Base-by-base conservation (phyloP, 2,113 vertebrate species). In the Gnathonemus echidnorhynchus region DNA sequence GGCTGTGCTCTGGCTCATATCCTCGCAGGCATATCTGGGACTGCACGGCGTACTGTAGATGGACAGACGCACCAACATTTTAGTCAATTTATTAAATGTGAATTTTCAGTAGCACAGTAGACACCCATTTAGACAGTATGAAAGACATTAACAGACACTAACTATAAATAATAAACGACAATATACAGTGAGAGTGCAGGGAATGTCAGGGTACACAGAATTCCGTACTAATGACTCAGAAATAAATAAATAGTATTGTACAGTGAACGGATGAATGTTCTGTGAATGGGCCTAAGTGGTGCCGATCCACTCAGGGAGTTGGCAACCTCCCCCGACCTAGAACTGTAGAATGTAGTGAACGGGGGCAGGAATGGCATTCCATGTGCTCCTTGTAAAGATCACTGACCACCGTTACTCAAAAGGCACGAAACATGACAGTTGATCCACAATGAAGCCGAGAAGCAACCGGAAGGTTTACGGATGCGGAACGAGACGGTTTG, bases 11-110 rank as follows among this genome's bases (percentile, higher is more conserved):
- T 7, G 96, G 95, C 74, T 97, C 93, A 1, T 97, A 95, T 27
- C 97, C 96, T 0, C 96, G 96, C 89, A 99, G 91, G 1, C 48
- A 95, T 92, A 99, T 88, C 39, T 88, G 87, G 56, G 87, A 88
- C 92, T 98, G 97, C 5, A 98, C 92, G 5, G 97, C 97, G 0
- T 98, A 99, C 98, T 99, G 94, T 86, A 93, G 62, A 70, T 11
- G 10, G n/a, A 70, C 10, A 70, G 56, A n/a, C 9, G 7, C 21
- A 31, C 9, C 3, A 1, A 31, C 62, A 70, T 1, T 31, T 11
- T 66, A 27, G 11, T 27, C 58, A 27, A 56, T 66, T 66, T 11
- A 70, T 70, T 70, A 70, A 31, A 31, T 70, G n/a, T 70, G n/a
- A 10, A 27, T 70, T 70, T 70, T 11, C 27, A 13, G n/a, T 31